Base-by-base conservation (phyloP, 1,140 invertebrate species). In the Trissolcus basalis region DNA sequence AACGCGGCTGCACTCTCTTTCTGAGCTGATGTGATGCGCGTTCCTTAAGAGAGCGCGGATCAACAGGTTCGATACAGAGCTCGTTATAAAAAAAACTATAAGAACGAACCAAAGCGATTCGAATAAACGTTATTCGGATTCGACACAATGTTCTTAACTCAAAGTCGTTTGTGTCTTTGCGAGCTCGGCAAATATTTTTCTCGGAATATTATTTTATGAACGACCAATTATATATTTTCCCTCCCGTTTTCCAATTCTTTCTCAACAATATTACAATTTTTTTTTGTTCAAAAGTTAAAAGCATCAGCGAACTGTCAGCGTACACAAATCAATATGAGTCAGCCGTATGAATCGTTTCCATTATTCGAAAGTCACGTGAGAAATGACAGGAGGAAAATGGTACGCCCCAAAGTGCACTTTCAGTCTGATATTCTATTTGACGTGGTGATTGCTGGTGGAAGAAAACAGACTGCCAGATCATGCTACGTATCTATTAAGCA, bases 21-120 rank as follows among this genome's bases (percentile, higher is more conserved):
- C 19, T 27, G 19, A 6, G 6, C 19, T 27, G 19, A 27, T 15
- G 14, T 43, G 51, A 65, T 58, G 54, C 50, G 45, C 60, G 39
- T 51, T 64, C 6, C 53, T 63, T 63, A 36, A 71, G 63, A 60
- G 32, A 12, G 27, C 1, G 19, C 12, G 65, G 74, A 77, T 77
- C 73, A 77, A 77, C 73, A 77, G 73, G 73, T 77, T 71, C 61
- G 64, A 63, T 64, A 65, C 27, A 59, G 9, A 27, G 44, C 55
- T 55, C 15, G 71, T 54, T 60, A 39, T 45, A 27, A 39, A 11
- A 39, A 65, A 54, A n/a, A n/a, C n/a, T n/a, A n/a, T n/a, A n/a
- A n/a, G n/a, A n/a, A n/a, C n/a, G n/a, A n/a, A n/a, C 44, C 51
- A 73, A 56, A 60, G 41, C 15, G 12, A 65, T 49, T n/a, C 59